Evolutionary conservation across 1,140 invertebrate species (phyloP).

Genomic region (Hylaeus anthracinus): DNA sequence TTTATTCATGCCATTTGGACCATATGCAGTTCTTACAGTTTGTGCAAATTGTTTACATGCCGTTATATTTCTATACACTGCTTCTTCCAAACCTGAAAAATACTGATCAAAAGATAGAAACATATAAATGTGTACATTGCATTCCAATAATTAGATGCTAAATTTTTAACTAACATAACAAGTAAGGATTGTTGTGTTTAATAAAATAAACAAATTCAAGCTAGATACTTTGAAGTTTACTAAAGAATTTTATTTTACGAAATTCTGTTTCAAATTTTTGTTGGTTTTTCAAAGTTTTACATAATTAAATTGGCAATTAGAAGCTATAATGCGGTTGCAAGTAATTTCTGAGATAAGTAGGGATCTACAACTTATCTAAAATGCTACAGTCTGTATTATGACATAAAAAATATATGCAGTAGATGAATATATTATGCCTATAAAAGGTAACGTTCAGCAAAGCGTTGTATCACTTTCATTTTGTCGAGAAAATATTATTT

Average conservation of each 20-base stretch:
- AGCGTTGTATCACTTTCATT: slow-evolving; percentile 8
- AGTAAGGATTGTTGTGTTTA: slow-evolving; percentile 3
- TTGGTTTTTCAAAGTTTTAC: slow-evolving; percentile 1
- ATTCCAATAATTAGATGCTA: slow-evolving; percentile 25
- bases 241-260: background rate
- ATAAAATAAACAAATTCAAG: background rate
- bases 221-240: background rate
- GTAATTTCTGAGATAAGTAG: background rate
- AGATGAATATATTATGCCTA: slow-evolving; percentile 37
- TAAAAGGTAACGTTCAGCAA: slow-evolving; percentile 60
- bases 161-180: slow-evolving; percentile 8
- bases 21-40: slow-evolving; percentile 96
- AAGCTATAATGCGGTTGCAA: background rate
- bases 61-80: slow-evolving; percentile 96
- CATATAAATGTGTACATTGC: background rate
- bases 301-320: slow-evolving; percentile 29
- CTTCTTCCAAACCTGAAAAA: slow-evolving; percentile 98
- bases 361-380: background rate
- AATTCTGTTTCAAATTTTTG: too few relatives aligned
- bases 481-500: background rate
- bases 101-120: slow-evolving; percentile 84
- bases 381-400: background rate
- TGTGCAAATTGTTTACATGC: slow-evolving; percentile 97
- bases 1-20: slow-evolving; percentile 99
- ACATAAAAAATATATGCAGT: background rate